phyloP scores from a whole-genome alignment of 2,113 vertebrate genomes.

The Dicerorhinus sumatrensis region DNA sequence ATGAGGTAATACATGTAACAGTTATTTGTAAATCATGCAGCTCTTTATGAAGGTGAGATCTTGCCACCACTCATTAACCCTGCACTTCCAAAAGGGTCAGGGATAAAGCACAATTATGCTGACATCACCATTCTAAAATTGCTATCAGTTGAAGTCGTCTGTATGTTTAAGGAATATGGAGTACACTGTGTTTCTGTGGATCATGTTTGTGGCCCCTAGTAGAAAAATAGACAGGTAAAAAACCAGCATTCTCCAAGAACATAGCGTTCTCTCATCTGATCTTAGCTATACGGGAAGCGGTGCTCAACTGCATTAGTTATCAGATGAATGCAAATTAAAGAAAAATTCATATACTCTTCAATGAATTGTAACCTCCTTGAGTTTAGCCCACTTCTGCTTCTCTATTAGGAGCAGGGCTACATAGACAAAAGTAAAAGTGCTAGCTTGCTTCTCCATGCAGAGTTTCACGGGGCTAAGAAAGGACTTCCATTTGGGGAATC shows the following conservation, averaged over 20 bases:
- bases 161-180: not conserved
- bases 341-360: not conserved
- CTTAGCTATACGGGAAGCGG: not conserved
- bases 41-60: conserved; percentile 39
- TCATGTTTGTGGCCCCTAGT: not conserved
- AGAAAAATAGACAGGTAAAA: not conserved
- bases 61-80: conserved; percentile 28
- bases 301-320: not conserved
- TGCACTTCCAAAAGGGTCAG: not conserved
- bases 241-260: not conserved
- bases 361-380: not conserved
- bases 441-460: not conserved
- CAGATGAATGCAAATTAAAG: not conserved
- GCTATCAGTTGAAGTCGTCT: not conserved
- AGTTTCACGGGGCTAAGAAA: not conserved
- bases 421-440: not conserved
- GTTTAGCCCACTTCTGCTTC: not conserved
- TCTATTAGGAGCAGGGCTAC: not conserved
- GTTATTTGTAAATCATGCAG: conserved; percentile 24
- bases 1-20: not conserved
- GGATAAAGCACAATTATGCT: conserved; percentile 39
- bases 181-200: not conserved
- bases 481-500: not conserved
- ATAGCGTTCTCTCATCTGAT: not conserved
- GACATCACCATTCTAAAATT: not conserved